Conservation (phyloP, 2,888 invertebrate genomes). For the Patella caerulea region DNA sequence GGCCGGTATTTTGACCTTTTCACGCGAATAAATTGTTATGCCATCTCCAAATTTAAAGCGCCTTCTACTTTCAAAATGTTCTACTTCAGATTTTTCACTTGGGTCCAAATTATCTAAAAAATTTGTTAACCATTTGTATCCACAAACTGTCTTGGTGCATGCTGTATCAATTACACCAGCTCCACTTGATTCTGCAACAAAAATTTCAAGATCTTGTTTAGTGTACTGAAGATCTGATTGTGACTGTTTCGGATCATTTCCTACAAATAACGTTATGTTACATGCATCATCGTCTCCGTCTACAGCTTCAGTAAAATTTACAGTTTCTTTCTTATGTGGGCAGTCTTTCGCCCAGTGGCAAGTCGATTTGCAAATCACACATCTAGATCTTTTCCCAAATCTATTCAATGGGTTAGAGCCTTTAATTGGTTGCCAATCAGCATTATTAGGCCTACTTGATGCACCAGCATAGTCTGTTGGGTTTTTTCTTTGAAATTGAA, state of each 20-base stretch:
- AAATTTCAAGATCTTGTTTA: neutral
- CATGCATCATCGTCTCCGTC: slow-evolving; percentile 11
- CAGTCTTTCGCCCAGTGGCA: slow-evolving; percentile 27
- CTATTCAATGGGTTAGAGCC: slow-evolving; percentile 9
- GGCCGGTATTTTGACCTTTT: neutral
- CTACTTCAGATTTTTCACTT: slow-evolving; percentile 9
- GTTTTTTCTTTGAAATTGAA: neutral
- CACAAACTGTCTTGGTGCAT: slow-evolving; percentile 15
- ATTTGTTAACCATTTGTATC: slow-evolving; percentile 1
- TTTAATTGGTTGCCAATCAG: neutral
- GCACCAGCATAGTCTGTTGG: neutral
- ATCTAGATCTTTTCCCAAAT: slow-evolving; percentile 14
- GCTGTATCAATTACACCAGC: slow-evolving; percentile 12
- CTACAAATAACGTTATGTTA: neutral
- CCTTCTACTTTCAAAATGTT: slow-evolving; percentile 9
- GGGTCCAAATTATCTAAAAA: neutral
- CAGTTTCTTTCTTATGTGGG: neutral
- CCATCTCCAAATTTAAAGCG: slow-evolving; percentile 13
- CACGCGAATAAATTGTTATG: neutral
- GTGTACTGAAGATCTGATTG: neutral
- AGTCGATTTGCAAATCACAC: slow-evolving; percentile 13
- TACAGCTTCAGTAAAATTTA: neutral
- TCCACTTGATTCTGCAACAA: slow-evolving; percentile 12
- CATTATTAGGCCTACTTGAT: neutral
- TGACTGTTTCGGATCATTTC: neutral